These are phyloP conservation scores for Myxocyprinus asiaticus DNA, from an alignment of 2,113 vertebrate genomes.

Conservation along the genomic window DNA sequence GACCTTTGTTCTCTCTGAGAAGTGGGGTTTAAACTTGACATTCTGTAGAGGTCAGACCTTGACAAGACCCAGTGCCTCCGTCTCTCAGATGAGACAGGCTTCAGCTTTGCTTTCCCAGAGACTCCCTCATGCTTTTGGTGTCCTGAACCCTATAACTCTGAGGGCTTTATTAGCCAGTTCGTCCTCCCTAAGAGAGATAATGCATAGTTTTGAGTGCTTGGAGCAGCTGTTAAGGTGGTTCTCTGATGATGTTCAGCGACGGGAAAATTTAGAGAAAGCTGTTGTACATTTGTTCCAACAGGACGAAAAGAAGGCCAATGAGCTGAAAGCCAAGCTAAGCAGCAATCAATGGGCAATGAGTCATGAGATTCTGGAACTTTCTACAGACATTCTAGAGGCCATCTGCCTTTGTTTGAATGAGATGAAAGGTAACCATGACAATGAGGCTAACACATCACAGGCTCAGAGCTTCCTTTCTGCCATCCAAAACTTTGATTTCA, in stretches of 20 bases:
- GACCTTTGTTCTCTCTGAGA: conserved; percentile 70
- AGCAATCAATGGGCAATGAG: conserved; percentile 74
- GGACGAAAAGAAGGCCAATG: conserved; percentile 67
- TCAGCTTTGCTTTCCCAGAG: conserved; percentile 66
- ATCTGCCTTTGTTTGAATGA: conserved; percentile 69
- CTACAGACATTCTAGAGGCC: conserved; percentile 67
- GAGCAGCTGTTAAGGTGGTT: conserved; percentile 71
- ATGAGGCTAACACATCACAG: conserved; percentile 55
- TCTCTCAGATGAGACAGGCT: conserved; percentile 69
- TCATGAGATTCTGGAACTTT: conserved; percentile 72
- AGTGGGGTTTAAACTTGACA: conserved; percentile 79
- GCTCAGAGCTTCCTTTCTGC: conserved; percentile 63
- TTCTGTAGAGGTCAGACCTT: conserved; percentile 74
- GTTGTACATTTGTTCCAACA: conserved; percentile 65
- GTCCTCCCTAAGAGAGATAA: conserved; percentile 57
- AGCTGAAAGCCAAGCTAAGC: conserved; percentile 70
- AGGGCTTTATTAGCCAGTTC: conserved; percentile 73
- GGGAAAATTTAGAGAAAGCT: conserved; percentile 69
- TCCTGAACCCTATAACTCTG: conserved; percentile 69
- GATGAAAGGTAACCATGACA: conserved; percentile 60
- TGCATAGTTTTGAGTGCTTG: conserved; percentile 59
- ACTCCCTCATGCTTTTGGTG: conserved; percentile 70
- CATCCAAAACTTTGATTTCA: conserved; percentile 74
- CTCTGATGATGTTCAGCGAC: conserved; percentile 65
- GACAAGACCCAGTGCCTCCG: conserved; percentile 67